A percentile compares a stretch with the other conserved stretches of the same genome.
Conservation (phyloP, 2,888 invertebrate genomes). For the Halocaridina rubra region DNA sequence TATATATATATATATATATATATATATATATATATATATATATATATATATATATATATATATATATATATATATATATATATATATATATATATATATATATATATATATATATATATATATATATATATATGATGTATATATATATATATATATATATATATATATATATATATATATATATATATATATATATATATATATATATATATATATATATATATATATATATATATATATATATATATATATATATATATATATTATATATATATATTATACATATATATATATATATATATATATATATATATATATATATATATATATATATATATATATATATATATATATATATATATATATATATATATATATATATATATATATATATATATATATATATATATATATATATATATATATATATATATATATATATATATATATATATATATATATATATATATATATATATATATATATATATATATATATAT, state of each 20-base stretch:
- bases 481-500: neutral
- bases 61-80: neutral
- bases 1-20: neutral
- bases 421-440: neutral
- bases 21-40: neutral
- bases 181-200: neutral
- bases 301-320: neutral
- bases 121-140: neutral
- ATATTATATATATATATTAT: neutral
- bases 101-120: neutral
- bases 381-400: neutral
- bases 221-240: neutral
- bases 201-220: neutral
- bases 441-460: neutral
- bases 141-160: neutral
- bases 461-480: neutral
- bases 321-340: neutral
- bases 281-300: neutral
- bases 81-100: neutral
- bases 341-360: neutral
- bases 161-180: neutral
- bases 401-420: neutral
- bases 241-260: neutral
- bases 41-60: neutral
- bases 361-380: neutral